Percentiles rank a stretch among this genome's conserved stretches.
These are phyloP conservation scores for Nephrocerus scutellatus DNA, from an alignment of 2,888 invertebrate genomes.

Conservation along the genomic window DNA sequence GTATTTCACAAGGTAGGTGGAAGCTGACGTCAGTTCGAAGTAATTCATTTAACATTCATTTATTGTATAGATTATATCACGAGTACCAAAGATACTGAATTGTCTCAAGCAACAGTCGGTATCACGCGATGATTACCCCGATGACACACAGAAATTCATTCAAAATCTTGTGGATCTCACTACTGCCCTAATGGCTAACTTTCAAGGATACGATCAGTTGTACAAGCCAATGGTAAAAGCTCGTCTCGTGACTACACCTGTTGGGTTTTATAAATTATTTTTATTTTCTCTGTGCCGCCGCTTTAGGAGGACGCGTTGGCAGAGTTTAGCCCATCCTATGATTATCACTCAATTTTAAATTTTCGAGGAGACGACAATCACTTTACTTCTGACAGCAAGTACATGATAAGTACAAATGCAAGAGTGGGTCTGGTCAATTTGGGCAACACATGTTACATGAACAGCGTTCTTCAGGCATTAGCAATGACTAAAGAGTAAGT, in stretches of 20 bases:
- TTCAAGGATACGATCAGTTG: conserved; percentile 49
- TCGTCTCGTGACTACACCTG: neutral
- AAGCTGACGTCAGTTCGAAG: conserved; percentile 8
- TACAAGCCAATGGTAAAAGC: conserved; percentile 47
- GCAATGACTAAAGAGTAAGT: conserved; percentile 70
- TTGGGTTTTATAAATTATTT: conserved; percentile 3
- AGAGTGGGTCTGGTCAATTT: conserved; percentile 70
- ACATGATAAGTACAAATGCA: conserved; percentile 29
- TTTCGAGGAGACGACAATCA: conserved; percentile 36
- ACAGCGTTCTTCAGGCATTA: conserved; percentile 76
- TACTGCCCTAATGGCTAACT: conserved; percentile 51
- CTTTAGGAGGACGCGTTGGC: conserved; percentile 42
- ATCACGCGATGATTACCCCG: conserved; percentile 50
- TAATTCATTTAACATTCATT: neutral
- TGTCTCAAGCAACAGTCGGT: conserved; percentile 53
- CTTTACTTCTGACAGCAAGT: conserved; percentile 20
- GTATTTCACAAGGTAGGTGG: conserved; percentile 54
- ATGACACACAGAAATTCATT: conserved; percentile 51
- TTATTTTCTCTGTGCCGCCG: neutral
- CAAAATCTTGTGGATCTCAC: conserved; percentile 58
- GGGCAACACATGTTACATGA: conserved; percentile 87
- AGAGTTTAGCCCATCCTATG: conserved; percentile 49
- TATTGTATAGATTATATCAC: conserved; percentile 48
- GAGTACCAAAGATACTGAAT: conserved; percentile 50
- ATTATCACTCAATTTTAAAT: conserved; percentile 43